These are phyloP conservation scores for Rhynchopsitta pachyrhyncha DNA, from an alignment of 2,113 vertebrate genomes.

Conservation along the genomic window DNA sequence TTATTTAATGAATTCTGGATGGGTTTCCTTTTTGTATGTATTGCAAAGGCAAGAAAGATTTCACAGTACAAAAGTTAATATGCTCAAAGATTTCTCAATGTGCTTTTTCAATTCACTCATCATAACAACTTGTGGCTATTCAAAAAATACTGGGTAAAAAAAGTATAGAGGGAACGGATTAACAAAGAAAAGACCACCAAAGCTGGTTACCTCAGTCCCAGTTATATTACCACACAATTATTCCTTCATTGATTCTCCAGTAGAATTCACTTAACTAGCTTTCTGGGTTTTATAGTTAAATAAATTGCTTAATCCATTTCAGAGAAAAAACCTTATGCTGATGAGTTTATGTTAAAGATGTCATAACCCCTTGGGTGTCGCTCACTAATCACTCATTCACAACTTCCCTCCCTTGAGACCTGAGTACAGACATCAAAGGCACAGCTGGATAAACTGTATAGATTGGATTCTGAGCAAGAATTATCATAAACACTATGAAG, in stretches of 20 bases:
- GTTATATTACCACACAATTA: conserved; percentile 33
- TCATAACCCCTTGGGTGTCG: conserved; percentile 30
- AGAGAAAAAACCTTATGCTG: conserved; percentile 47
- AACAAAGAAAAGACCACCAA: background rate
- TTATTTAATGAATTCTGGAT: conserved; percentile 51
- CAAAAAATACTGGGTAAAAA: background rate
- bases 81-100: background rate
- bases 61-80: conserved; percentile 16
- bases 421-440: conserved; percentile 62
- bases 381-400: conserved; percentile 38
- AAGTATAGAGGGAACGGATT: background rate
- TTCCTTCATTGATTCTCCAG: conserved; percentile 58
- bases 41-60: conserved; percentile 32
- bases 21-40: background rate
- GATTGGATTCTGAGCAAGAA: conserved; percentile 33
- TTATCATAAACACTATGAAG: conserved; percentile 57
- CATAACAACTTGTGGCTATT: conserved; percentile 75
- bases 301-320: conserved; percentile 79
- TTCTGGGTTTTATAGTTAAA: conserved; percentile 69
- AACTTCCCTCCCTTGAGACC: conserved; percentile 37
- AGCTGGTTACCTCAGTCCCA: conserved; percentile 12
- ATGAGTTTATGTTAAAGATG: conserved; percentile 54
- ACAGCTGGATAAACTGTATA: conserved; percentile 63
- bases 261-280: conserved; percentile 80
- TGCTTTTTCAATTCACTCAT: conserved; percentile 1